Evolutionary conservation across 1,140 invertebrate genomes (phyloP), one percentile per base, ranked within the genome.

Genomic region (Solen grandis): DNA sequence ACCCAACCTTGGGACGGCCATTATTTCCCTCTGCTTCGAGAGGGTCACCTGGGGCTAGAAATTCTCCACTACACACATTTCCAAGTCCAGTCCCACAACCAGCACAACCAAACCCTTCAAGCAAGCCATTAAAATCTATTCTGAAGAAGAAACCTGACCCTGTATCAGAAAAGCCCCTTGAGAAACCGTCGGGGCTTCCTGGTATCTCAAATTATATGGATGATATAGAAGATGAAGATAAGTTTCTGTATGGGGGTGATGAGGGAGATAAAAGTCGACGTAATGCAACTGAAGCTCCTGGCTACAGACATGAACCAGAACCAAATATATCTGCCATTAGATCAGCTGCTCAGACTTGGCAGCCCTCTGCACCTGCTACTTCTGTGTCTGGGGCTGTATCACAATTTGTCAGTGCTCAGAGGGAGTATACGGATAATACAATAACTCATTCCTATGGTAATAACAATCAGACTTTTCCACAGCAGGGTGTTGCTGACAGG

Each of bases 151-250:
- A 83, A 63, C 5, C 69, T 65, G 46, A 75, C 57, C 57, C 72
- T 46, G 29, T 54, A 52, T 33, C 65, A 16, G 41, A 77, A 27
- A 59, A 72, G n/a, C 62, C 41, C n/a, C 38, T 36, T 10, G 27
- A 35, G 36, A 80, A 80, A 70, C 41, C 50, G 55, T 72, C 77
- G 29, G 52, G 72, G 22, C 50, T 84, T n/a, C 81, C 83, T 55
- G 80, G 84, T 33, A 84, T 85, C 62, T 65, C 83, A 0, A 80
- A 69, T 72, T 85, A 83, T 68, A 83, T 85, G 72, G 86, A 88
- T 73, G 68, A 72, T 78, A 85, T 88, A 52, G 90, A 91, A 38
- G 90, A 91, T 85, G 90, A 90, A 82, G 90, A 90, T 38, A 84
- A 70, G 22, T 88, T 88, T 80, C 81, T 90, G 16, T 90, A 91